These are phyloP conservation scores for Vespertilio murinus DNA, from an alignment of 2,797 vertebrate species.

Conservation along the genomic window DNA sequence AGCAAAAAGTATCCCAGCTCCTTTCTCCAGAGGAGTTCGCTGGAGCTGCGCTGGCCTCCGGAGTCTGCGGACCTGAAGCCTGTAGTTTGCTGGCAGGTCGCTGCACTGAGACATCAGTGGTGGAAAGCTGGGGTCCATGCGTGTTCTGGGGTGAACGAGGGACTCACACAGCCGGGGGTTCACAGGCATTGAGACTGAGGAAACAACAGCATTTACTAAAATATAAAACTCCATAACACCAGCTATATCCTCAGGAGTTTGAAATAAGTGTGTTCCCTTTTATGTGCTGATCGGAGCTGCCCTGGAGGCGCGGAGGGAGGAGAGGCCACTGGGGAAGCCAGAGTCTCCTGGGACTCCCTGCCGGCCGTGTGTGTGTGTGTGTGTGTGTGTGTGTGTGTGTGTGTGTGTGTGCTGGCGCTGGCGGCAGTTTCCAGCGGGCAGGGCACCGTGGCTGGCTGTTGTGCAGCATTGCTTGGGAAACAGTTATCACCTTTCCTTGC, in stretches of 20 bases:
- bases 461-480: neutral
- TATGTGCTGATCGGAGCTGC: neutral
- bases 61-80: no score
- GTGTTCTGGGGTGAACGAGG: rapidly evolving
- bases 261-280: neutral
- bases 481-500: neutral
- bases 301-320: neutral
- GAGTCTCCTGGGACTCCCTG: no score
- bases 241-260: neutral
- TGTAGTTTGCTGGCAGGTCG: neutral
- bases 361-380: rapidly evolving
- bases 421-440: rapidly evolving
- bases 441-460: neutral
- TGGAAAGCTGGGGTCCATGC: rapidly evolving
- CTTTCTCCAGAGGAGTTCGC: neutral
- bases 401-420: no score
- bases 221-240: neutral
- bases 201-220: neutral
- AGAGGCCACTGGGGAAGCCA: rapidly evolving
- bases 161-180: neutral
- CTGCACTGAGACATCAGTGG: rapidly evolving
- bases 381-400: no score
- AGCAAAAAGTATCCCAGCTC: neutral
- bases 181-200: no score
- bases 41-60: rapidly evolving